Percentiles rank a stretch among this genome's conserved stretches.
Conservation (phyloP, 2,888 invertebrate species). For the Drosophila pseudotalamancana region DNA sequence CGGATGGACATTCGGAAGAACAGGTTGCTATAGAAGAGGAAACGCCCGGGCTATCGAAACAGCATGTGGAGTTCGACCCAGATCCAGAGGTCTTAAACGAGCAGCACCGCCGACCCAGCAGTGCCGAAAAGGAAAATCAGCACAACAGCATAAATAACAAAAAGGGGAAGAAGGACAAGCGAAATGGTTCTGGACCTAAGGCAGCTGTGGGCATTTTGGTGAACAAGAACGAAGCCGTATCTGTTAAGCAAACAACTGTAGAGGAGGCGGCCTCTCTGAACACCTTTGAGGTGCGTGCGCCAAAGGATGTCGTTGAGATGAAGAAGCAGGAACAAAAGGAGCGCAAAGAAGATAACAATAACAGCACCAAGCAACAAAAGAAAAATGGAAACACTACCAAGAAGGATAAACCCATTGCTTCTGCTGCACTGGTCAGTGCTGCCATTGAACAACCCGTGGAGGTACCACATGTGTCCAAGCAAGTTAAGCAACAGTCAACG, state of each 20-base stretch:
- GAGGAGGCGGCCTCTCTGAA: constrained; percentile 85
- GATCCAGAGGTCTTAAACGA: constrained; percentile 81
- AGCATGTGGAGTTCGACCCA: constrained; percentile 83
- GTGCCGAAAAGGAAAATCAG: constrained; percentile 78
- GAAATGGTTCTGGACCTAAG: constrained; percentile 60
- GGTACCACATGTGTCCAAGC: constrained; percentile 69
- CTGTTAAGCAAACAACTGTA: constrained; percentile 69
- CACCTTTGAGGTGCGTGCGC: constrained; percentile 91
- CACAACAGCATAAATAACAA: constrained; percentile 42
- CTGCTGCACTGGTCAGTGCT: constrained; percentile 23
- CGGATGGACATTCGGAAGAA: constrained; percentile 79
- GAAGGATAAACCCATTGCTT: constrained; percentile 56
- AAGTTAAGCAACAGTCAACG: constrained; percentile 69
- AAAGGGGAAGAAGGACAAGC: constrained; percentile 78
- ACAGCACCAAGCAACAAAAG: constrained; percentile 53
- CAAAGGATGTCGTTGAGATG: constrained; percentile 89
- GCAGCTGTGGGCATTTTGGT: constrained; percentile 81
- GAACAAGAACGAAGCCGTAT: constrained; percentile 81
- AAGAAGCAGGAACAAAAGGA: constrained; percentile 79
- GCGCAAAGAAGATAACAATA: constrained; percentile 59
- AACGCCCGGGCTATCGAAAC: constrained; percentile 70
- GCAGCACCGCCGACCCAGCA: constrained; percentile 63
- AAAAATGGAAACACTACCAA: constrained; percentile 56
- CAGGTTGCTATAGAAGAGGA: constrained; percentile 73
- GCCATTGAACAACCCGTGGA: constrained; percentile 55